Conservation (phyloP, 2,113 vertebrate genomes). For the Tachuris rubrigastra region DNA sequence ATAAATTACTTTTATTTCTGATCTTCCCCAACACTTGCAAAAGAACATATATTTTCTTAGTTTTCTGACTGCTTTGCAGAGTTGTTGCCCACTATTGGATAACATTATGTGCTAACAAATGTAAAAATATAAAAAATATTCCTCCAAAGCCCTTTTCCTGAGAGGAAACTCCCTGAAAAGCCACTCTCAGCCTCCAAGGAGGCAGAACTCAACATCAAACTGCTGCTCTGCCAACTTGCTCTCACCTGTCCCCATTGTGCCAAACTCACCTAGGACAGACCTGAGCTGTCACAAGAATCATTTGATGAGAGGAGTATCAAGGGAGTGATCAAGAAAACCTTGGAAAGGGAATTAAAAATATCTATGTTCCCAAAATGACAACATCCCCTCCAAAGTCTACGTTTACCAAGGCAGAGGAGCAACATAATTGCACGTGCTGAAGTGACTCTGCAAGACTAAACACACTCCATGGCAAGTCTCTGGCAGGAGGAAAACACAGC, state of each 20-base stretch:
- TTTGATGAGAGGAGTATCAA: neutral
- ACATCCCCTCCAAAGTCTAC: neutral
- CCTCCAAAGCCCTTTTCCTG: neutral
- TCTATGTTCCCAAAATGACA: neutral
- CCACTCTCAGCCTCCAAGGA: accelerated
- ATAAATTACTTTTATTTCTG: neutral
- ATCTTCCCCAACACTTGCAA: neutral
- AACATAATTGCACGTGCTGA: neutral
- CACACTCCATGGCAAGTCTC: neutral
- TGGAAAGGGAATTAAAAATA: neutral
- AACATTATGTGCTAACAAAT: neutral
- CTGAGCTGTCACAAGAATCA: neutral
- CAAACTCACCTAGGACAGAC: neutral
- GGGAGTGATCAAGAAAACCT: neutral
- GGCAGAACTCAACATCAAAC: neutral
- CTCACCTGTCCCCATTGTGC: neutral
- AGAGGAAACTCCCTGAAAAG: neutral
- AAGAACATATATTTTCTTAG: neutral
- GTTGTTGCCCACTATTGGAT: neutral
- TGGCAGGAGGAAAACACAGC: neutral
- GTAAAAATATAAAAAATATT: neutral
- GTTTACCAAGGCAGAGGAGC: neutral
- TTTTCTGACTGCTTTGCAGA: neutral
- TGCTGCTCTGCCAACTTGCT: neutral
- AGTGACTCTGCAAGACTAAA: neutral